phyloP scores from a whole-genome alignment of 2,888 invertebrate species.

The Leptura quadrifasciata region DNA sequence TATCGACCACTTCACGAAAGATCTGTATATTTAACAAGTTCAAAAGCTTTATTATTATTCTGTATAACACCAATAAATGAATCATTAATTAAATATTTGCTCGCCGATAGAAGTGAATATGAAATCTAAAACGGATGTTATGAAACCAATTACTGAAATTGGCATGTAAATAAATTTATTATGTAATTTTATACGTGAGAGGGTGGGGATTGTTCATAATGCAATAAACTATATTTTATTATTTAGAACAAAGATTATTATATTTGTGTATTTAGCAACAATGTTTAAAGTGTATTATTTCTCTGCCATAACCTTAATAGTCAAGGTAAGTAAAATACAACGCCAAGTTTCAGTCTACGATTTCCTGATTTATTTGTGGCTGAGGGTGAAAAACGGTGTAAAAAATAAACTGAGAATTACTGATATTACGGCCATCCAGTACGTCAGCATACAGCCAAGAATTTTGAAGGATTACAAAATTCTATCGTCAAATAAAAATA shows the following conservation, averaged over 20 bases:
- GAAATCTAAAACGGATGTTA: slow-evolving; percentile 50
- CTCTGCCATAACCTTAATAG: slow-evolving; percentile 31
- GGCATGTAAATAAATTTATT: slow-evolving; percentile 48
- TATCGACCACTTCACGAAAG: no score
- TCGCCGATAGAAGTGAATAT: slow-evolving; percentile 26
- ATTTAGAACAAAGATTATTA: slow-evolving; percentile 41
- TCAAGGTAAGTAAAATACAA: slow-evolving; percentile 33
- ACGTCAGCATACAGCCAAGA: no score
- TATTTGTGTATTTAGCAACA: slow-evolving; percentile 40
- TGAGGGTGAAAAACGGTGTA: not conserved
- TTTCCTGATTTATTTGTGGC: not conserved
- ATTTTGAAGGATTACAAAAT: no score
- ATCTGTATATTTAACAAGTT: not conserved
- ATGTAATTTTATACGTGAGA: slow-evolving; percentile 39
- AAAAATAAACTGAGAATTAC: not conserved
- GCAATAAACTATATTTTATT: slow-evolving; percentile 37
- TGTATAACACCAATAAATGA: slow-evolving; percentile 24
- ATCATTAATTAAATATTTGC: slow-evolving; percentile 29
- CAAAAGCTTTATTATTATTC: slow-evolving; percentile 7
- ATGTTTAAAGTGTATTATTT: slow-evolving; percentile 41
- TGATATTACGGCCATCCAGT: no score
- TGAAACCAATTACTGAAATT: slow-evolving; percentile 47
- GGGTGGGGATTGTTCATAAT: slow-evolving; percentile 21
- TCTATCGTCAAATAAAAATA: no score
- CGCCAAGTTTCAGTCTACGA: not conserved